Conservation (phyloP, 2,797 vertebrate genomes). For the Chaetophractus vellerosus region DNA sequence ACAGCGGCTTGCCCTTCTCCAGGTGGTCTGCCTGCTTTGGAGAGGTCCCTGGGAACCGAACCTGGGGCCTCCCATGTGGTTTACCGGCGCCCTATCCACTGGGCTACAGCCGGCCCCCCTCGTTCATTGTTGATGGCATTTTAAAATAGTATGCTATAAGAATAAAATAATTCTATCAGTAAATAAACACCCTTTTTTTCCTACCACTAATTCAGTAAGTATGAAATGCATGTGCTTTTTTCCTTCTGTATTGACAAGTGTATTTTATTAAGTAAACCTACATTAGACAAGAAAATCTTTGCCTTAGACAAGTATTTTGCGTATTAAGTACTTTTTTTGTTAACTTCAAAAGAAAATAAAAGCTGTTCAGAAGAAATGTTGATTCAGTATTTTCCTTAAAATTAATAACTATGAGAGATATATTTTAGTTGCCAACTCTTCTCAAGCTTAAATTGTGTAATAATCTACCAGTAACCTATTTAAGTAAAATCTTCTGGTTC, state of each 20-base stretch:
- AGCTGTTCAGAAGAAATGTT: conserved; percentile 66
- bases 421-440: conserved; percentile 46
- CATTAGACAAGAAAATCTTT: conserved; percentile 37
- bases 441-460: conserved; percentile 10
- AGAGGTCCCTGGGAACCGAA: too few relatives aligned
- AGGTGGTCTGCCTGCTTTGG: too few relatives aligned
- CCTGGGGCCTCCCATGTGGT: too few relatives aligned
- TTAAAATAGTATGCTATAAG: conserved; percentile 69
- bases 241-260: conserved; percentile 46
- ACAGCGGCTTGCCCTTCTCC: too few relatives aligned
- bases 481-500: background rate
- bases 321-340: conserved; percentile 55
- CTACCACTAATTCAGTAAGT: conserved; percentile 54
- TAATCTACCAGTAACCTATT: background rate
- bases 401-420: conserved; percentile 52
- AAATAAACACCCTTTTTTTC: conserved; percentile 58
- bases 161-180: conserved; percentile 67
- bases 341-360: conserved; percentile 62
- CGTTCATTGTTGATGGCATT: conserved; percentile 63
- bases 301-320: background rate
- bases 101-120: too few relatives aligned
- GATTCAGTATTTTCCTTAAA: conserved; percentile 69
- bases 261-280: conserved; percentile 68
- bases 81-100: too few relatives aligned
- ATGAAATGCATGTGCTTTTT: conserved; percentile 64